Base-by-base conservation (phyloP, 2,888 invertebrate genomes). In the Pherbina coryleti region DNA sequence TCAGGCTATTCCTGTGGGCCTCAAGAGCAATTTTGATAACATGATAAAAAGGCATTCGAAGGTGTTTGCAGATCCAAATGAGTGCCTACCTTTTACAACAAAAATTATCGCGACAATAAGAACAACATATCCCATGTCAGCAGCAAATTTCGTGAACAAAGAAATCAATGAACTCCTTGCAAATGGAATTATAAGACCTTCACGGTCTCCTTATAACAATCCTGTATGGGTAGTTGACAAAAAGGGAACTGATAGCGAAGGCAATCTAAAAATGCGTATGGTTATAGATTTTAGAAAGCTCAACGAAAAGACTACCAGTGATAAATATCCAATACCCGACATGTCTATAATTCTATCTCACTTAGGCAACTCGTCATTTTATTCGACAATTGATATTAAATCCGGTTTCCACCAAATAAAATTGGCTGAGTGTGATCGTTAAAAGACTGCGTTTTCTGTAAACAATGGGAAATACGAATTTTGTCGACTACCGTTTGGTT, bases 281-380 rank as follows among this genome's bases (percentile, higher is more conserved):
- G 75, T 75, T n/a, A 55, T 69, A 22, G 75, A 75, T 60, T 78
- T 60, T 11, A 3, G 78, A 62, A 78, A 79, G 17, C 14, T 80
- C 0, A 80, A 80, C 19, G 19, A 0, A 4, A 79, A 79, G 31
- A 81, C 81, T 1, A 55, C 79, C 1, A 84, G 83, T 17, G 80
- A 80, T 25, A 79, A 77, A 49, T 82, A 81, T 4, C 81, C 81
- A 0, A 81, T 82, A 25, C 81, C 81, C 0, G 67, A 82, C 14
- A 76, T 75, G 0, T 25, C 37, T 37, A 37, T 37, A 37, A 80
- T 81, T 62, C 53, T 81, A 5, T 44, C 75, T 9, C 80, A 81
- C 64, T 31, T 81, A 11, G 81, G 81, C 0, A 77, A 78, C 3
- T 34, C 80, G 0, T 64, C 72, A 14, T 77, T 64, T 57, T 80